These are phyloP conservation scores for Sebastes goodei DNA, from an alignment of 2,797 vertebrate species.

Conservation along the genomic window DNA sequence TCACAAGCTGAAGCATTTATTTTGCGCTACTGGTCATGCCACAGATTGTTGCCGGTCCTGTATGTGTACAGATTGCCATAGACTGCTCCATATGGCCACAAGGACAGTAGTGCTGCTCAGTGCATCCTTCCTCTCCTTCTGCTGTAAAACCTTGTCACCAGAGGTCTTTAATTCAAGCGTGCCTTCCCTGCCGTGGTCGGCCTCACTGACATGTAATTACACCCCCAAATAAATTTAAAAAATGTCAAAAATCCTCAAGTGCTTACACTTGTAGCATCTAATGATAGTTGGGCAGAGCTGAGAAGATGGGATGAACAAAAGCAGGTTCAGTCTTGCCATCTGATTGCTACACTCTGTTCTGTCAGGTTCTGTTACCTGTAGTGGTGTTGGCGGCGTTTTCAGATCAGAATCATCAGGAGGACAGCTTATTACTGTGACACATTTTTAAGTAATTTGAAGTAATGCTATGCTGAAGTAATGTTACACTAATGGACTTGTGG, in stretches of 20 bases:
- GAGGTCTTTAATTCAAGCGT: not conserved
- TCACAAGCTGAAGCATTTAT: not conserved
- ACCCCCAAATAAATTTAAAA: not conserved
- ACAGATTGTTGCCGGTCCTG: not conserved
- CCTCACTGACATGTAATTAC: not conserved
- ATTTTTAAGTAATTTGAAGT: not conserved
- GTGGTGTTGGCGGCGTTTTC: not conserved
- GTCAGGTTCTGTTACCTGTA: not conserved
- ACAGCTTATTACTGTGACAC: not conserved
- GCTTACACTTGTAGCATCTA: not conserved
- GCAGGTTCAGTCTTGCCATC: conserved; percentile 1
- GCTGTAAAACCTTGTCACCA: not conserved
- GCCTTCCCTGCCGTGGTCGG: not conserved
- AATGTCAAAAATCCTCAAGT: conserved; percentile 6
- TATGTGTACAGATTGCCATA: not conserved
- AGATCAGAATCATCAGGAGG: not conserved
- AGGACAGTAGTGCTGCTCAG: not conserved
- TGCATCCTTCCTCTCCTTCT: not conserved
- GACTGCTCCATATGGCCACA: not conserved
- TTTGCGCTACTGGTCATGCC: not conserved
- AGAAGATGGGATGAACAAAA: not conserved
- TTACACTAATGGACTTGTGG: not conserved
- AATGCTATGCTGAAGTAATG: not conserved
- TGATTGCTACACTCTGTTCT: not conserved
- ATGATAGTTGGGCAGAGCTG: not conserved